phyloP scores from a whole-genome alignment of 2,888 invertebrate species.

The Tineola bisselliella region DNA sequence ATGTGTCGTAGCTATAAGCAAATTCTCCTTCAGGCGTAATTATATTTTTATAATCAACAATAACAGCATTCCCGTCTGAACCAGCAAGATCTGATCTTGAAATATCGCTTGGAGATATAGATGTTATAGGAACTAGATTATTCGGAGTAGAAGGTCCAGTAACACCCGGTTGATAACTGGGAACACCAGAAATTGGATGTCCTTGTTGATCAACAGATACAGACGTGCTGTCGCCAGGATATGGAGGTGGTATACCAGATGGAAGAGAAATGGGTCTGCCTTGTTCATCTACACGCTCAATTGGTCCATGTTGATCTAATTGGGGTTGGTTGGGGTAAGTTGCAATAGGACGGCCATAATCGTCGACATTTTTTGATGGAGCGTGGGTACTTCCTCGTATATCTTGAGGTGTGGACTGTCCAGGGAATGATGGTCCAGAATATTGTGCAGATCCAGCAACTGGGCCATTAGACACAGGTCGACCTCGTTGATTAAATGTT shows the following conservation, averaged over 20 bases:
- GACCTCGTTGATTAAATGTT: not conserved
- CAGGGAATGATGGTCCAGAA: not conserved
- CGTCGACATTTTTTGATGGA: not conserved
- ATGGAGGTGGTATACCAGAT: not conserved
- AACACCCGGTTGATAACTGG: not conserved
- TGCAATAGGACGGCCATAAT: not conserved
- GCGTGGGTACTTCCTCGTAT: not conserved
- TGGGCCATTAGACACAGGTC: not conserved
- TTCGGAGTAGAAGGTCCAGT: not conserved
- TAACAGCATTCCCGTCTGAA: constrained; percentile 36
- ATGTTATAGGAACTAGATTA: not conserved
- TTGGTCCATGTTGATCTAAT: not conserved
- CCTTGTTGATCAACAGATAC: not conserved
- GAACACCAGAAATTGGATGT: not conserved
- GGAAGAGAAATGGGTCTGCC: not conserved
- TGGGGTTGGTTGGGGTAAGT: not conserved
- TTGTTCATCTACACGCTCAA: not conserved
- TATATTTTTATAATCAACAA: constrained; percentile 36
- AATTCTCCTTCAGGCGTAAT: constrained; percentile 36
- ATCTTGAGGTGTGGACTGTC: not conserved
- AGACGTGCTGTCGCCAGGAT: not conserved
- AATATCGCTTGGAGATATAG: not conserved
- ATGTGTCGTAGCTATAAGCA: constrained; percentile 45
- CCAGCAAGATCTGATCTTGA: constrained; percentile 20
- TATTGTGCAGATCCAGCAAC: not conserved